phyloP scores from a whole-genome alignment of 2,888 invertebrate genomes.

The Zootermopsis nevadensis region DNA sequence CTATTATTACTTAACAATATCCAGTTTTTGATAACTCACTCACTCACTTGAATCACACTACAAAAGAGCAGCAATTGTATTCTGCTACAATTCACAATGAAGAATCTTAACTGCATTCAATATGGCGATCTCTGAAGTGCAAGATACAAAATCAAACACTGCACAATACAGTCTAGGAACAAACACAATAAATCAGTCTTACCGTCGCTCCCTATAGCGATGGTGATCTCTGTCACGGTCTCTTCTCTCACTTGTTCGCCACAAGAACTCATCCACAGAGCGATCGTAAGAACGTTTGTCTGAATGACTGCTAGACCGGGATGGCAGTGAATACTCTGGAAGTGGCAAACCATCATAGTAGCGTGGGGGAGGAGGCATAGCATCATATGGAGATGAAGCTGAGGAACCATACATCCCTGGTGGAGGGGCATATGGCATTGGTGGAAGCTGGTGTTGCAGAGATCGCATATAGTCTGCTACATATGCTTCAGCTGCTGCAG shows the following conservation, averaged over 20 bases:
- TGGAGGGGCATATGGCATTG: conserved; percentile 86
- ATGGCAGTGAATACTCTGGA: conserved; percentile 77
- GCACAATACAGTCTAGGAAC: neutral
- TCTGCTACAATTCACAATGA: neutral
- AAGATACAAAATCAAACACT: neutral
- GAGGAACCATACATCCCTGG: conserved; percentile 65
- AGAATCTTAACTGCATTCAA: neutral
- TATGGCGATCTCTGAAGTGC: neutral
- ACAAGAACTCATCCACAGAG: conserved; percentile 88
- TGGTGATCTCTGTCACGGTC: conserved; percentile 65
- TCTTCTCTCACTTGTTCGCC: conserved; percentile 78
- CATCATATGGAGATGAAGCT: conserved; percentile 68
- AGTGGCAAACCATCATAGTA: conserved; percentile 83
- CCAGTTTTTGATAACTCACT: neutral
- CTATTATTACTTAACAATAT: neutral
- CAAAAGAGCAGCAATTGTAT: neutral
- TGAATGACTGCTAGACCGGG: conserved; percentile 69
- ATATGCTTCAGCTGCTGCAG: conserved; percentile 85
- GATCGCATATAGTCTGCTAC: conserved; percentile 90
- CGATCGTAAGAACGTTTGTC: conserved; percentile 88
- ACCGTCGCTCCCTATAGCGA: conserved; percentile 48
- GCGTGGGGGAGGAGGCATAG: conserved; percentile 79
- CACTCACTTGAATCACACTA: neutral
- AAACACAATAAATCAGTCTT: conserved; percentile 24
- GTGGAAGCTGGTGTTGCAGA: conserved; percentile 87